phyloP scores from a whole-genome alignment of 1,140 invertebrate genomes.

The Pantala flavescens region DNA sequence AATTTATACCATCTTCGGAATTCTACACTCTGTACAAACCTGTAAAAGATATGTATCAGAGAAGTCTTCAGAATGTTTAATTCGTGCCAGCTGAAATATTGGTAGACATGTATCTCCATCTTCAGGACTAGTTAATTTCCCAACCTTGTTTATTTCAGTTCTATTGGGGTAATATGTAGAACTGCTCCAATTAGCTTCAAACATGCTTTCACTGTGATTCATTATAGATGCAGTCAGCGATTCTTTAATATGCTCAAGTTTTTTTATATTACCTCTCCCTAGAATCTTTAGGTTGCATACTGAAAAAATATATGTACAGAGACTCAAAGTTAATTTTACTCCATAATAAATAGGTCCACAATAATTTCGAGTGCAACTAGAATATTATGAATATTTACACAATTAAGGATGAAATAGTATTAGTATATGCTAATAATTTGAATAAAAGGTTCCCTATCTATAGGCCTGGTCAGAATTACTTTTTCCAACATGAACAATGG shows the following conservation, averaged over 20 bases:
- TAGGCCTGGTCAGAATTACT: no score
- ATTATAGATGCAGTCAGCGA: constrained; percentile 15
- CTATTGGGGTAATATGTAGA: constrained; percentile 17
- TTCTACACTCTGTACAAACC: constrained; percentile 25
- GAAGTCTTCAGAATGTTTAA: constrained; percentile 41
- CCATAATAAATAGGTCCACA: no score
- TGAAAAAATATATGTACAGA: constrained; percentile 14
- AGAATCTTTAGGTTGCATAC: constrained; percentile 23
- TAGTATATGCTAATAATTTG: no score
- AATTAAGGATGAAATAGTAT: no score
- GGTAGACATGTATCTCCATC: constrained; percentile 33
- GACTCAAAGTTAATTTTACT: no score
- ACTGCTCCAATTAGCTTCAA: constrained; percentile 20
- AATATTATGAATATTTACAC: no score
- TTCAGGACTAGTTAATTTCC: constrained; percentile 16
- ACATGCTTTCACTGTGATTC: constrained; percentile 21
- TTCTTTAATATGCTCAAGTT: constrained; percentile 22
- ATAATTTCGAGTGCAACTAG: no score
- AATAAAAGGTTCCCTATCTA: no score
- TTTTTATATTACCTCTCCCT: constrained; percentile 24
- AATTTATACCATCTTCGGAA: no score
- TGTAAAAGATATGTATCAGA: constrained; percentile 40
- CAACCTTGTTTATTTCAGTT: constrained; percentile 13
- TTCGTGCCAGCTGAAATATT: constrained; percentile 38
- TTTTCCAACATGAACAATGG: no score